phyloP scores from a whole-genome alignment of 1,140 invertebrate species.

The Drosophila oshimai region DNA sequence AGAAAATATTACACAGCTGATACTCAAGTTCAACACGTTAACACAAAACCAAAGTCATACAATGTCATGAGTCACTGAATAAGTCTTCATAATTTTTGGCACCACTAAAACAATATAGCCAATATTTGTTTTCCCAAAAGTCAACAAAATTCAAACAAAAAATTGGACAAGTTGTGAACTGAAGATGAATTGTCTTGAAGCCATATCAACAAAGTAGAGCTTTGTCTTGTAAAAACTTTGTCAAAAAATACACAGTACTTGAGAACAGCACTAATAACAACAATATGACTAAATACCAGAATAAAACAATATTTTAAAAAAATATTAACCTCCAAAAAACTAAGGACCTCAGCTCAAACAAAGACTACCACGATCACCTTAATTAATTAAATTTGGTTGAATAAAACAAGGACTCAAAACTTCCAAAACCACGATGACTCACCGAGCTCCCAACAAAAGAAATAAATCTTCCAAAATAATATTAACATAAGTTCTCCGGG shows the following conservation, averaged over 20 bases:
- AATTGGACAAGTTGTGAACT: too few relatives aligned
- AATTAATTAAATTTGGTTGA: too few relatives aligned
- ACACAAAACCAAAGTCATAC: too few relatives aligned
- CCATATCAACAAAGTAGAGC: too few relatives aligned
- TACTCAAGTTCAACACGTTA: not conserved
- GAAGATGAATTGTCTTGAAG: too few relatives aligned
- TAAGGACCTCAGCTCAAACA: not conserved
- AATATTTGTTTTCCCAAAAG: too few relatives aligned
- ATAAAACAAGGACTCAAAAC: not conserved
- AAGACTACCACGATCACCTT: too few relatives aligned
- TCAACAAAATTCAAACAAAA: too few relatives aligned
- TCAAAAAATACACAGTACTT: not conserved
- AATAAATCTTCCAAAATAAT: slow-evolving; percentile 8
- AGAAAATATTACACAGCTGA: not conserved
- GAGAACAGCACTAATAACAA: too few relatives aligned
- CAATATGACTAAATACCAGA: too few relatives aligned
- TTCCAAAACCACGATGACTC: not conserved
- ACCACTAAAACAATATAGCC: not conserved
- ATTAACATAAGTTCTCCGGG: not conserved
- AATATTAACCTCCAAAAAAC: not conserved
- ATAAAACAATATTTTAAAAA: not conserved
- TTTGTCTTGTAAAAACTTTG: too few relatives aligned
- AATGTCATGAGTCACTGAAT: not conserved
- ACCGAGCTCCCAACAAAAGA: slow-evolving; percentile 7
- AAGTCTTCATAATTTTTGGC: not conserved